Evolutionary conservation across 2,888 invertebrate species (phyloP).

Genomic region (Rotaria macrura): DNA sequence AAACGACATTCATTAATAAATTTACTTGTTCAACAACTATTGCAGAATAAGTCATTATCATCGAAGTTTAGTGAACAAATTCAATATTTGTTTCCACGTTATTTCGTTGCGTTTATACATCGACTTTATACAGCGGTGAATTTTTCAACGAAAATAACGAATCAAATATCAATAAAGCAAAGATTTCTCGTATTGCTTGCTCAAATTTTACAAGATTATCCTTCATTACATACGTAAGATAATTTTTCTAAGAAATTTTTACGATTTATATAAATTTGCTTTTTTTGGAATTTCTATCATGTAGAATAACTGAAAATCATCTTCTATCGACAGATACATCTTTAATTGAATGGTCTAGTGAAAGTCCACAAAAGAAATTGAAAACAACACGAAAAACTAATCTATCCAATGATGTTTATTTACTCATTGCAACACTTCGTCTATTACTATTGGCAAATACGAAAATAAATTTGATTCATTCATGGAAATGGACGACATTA

Average conservation of each 20-base stretch:
- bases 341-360: not conserved
- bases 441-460: not conserved
- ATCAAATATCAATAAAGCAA: not conserved
- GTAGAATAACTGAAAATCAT: slow-evolving; percentile 16
- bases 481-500: slow-evolving; percentile 2
- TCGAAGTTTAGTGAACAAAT: not conserved
- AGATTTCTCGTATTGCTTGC: not conserved
- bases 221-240: slow-evolving; percentile 1
- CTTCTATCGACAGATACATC: not conserved
- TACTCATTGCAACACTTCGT: not conserved
- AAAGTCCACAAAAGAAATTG: not conserved
- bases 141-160: not conserved
- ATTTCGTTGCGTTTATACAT: slow-evolving; percentile 17
- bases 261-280: not conserved
- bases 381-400: not conserved
- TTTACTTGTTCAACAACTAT: not conserved
- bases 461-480: not conserved
- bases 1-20: slow-evolving; percentile 6
- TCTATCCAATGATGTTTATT: not conserved
- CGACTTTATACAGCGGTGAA: not conserved
- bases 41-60: not conserved
- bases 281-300: not conserved
- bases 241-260: too few relatives aligned
- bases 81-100: not conserved
- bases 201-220: not conserved